Conservation (phyloP, 2,797 vertebrate genomes). For the Tragelaphus eurycerus region DNA sequence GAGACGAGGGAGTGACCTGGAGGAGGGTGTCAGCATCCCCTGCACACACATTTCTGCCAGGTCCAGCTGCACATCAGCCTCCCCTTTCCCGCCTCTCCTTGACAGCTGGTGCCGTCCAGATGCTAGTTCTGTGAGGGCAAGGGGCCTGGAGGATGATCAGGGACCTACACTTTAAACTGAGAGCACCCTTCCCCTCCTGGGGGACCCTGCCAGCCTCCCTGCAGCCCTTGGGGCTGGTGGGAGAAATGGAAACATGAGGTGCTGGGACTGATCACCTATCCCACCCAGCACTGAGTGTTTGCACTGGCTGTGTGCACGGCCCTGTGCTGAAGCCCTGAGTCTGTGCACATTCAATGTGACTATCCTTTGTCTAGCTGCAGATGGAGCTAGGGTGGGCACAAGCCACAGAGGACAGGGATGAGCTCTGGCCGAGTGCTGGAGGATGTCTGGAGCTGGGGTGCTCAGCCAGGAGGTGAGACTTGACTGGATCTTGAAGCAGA, state of each 20-base stretch:
- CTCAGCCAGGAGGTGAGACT: neutral
- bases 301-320: rapidly evolving
- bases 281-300: neutral
- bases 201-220: neutral
- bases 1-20: neutral
- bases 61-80: neutral
- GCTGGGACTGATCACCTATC: neutral
- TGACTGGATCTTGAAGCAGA: neutral
- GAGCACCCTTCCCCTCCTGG: neutral
- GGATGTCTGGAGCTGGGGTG: neutral
- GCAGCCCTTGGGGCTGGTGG: neutral
- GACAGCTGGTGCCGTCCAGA: neutral
- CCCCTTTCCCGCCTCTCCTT: neutral
- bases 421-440: neutral
- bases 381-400: neutral
- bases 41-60: neutral
- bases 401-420: neutral
- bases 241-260: neutral
- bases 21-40: neutral
- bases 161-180: neutral
- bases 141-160: neutral
- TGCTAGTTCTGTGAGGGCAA: neutral
- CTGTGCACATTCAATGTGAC: neutral
- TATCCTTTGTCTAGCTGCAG: neutral
- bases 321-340: neutral